Base-by-base conservation (phyloP, 37 sponge, comb jelly and placozoan species). In the Beroe forskalii region DNA sequence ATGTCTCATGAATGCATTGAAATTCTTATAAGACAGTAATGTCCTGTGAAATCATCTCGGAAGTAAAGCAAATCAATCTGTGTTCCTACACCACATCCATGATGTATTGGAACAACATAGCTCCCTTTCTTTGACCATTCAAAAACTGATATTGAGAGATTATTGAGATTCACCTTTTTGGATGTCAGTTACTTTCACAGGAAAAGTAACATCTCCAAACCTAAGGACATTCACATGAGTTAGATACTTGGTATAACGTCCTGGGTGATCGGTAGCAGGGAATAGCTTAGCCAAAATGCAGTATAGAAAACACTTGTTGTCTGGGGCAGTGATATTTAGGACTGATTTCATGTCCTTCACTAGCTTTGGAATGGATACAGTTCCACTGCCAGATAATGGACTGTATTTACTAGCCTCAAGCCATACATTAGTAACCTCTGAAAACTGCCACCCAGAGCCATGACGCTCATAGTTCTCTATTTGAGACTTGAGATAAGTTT, bases 1-100 rank as follows among this genome's bases (percentile, higher is more conserved):
- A 23, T 80, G 86, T 6, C 86, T 8, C 86, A 80, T 80, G 30
- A 80, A 80, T 23, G 86, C 86, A 25, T 80, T 80, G 55, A 80
- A 80, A 6, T 80, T 25, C 17, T 80, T 80, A 80, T 80, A 1
- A 80, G 86, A 32, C 28, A n/a, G 35, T 44, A 80, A 38, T 80
- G 86, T 14, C 55, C 44, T n/a, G 55, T 80, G 27, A 41, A 41
- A 3, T 80, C 55, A 23, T 80, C 86, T 25, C 55, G 9, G 14
- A 80, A 22, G 86, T 80, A 80, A 35, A 80, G 86, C 0, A 80
- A 25, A 80, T 80, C 55, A 6, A 80, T 80, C 9, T 80, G 86
- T 43, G 24, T 44, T 44, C 86, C 86, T 6, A 25, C 55, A 28
- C 86, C 86, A 33, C 33, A 69, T 39, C 86, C 86, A 80, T 80